Evolutionary conservation across 2,888 invertebrate species (phyloP).

Genomic region (Phoenoteleia sp.): DNA sequence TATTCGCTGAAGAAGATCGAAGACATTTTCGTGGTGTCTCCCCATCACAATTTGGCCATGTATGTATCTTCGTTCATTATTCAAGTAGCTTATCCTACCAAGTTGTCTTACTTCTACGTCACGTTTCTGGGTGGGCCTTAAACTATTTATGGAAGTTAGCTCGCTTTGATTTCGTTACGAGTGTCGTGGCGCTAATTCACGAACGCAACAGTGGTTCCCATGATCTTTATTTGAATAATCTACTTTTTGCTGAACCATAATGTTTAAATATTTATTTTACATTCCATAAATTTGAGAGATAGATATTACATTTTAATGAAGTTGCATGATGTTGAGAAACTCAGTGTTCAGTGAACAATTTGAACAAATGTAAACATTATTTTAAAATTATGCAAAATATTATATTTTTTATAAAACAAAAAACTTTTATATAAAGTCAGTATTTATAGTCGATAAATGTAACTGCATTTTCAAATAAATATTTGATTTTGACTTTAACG

Average conservation of each 20-base stretch:
- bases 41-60: conserved; percentile 75
- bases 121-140: conserved; percentile 76
- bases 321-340: background rate
- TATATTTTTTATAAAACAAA: background rate
- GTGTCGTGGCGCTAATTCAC: conserved; percentile 67
- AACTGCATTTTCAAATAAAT: too few species aligned
- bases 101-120: conserved; percentile 74
- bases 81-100: conserved; percentile 77
- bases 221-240: conserved; percentile 59
- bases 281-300: background rate
- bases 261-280: conserved; percentile 30
- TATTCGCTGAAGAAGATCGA: conserved; percentile 60
- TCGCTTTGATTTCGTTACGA: conserved; percentile 78
- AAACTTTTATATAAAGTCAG: too few species aligned
- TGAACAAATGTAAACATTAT: too few species aligned
- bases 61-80: conserved; percentile 79
- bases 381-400: too few species aligned
- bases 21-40: conserved; percentile 65
- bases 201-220: conserved; percentile 60
- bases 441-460: too few species aligned
- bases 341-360: too few species aligned
- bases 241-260: conserved; percentile 31
- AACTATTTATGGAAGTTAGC: conserved; percentile 79
- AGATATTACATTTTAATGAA: conserved; percentile 4
- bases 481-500: too few species aligned